Base-by-base conservation (phyloP, 2,888 invertebrate genomes). In the Cephus sareptanus region DNA sequence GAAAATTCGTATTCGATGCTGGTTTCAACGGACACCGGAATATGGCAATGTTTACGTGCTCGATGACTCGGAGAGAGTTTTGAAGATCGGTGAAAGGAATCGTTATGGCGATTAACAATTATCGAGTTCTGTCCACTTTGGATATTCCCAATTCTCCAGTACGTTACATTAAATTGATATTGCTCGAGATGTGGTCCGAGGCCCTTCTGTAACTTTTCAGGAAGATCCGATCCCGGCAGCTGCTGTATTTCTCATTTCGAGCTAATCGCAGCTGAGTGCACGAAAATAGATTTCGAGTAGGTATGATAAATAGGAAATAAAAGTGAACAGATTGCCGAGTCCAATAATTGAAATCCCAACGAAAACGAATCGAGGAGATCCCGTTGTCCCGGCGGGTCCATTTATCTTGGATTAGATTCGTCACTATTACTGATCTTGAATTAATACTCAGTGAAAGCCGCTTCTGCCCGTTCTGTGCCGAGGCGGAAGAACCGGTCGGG, bases 361-460 rank as follows among this genome's bases (percentile, higher is more conserved):
- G 56, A 23, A 56, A 56, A 56, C 23, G 9, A 56, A 15, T 56
- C 23, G 1, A 23, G 56, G 9, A 56, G 23, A 56, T 9, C 23
- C 23, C 9, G 56, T 56, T 56, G 56, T 56, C 56, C 23, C 9
- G 9, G 9, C 33, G 34, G 56, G 33, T 23, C 68, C 76, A 73
- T 74, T 75, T 56, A 78, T 13, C 75, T 71, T 33, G 74, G 37
- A 78, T 78, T 79, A 78, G 77, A 78, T 78, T 74, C 35, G 74
- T 79, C 78, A 75, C 34, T 40, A 75, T 73, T 68, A 40, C 68
- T 73, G 76, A 78, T 79, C 74, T 69, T 40, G 40, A 71, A 33
- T 13, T 70, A 30, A 69, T 73, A 31, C 40, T 30, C 56, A 77
- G 78, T 78, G 79, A 78, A 79, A 78, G 79, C 69, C 34, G 70